phyloP scores from a whole-genome alignment of 2,888 invertebrate genomes.

The Eupithecia dodoneata region DNA sequence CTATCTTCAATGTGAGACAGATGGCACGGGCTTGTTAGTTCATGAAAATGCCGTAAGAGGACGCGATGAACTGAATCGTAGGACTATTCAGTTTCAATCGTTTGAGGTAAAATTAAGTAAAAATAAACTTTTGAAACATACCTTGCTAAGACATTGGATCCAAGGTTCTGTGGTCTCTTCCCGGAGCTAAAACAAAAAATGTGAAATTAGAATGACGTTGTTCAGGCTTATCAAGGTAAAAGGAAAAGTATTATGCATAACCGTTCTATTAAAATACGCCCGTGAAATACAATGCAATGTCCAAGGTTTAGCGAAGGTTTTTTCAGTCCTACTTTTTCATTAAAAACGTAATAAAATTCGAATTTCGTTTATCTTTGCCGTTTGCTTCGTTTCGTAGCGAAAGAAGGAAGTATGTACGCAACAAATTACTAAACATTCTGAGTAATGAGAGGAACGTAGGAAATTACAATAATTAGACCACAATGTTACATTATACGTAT shows the following conservation, averaged over 20 bases:
- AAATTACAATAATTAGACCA: constrained; percentile 26
- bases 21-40: constrained; percentile 11
- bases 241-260: neutral
- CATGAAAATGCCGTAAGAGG: constrained; percentile 53
- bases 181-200: constrained; percentile 87
- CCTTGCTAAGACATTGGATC: constrained; percentile 95
- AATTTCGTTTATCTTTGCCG: neutral
- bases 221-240: neutral
- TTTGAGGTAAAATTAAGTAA: neutral
- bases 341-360: neutral
- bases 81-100: neutral
- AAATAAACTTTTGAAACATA: constrained; percentile 57
- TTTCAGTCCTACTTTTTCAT: neutral
- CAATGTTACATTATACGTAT: constrained; percentile 24
- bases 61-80: constrained; percentile 47
- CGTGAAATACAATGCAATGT: neutral
- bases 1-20: constrained; percentile 6
- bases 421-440: constrained; percentile 21
- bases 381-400: constrained; percentile 9
- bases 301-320: neutral
- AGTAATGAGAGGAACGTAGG: constrained; percentile 25
- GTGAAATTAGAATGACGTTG: neutral
- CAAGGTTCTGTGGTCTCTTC: constrained; percentile 87
- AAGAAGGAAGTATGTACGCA: constrained; percentile 27
- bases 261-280: neutral